Conservation (phyloP, 2,888 invertebrate genomes). For the Ypsolopha scabrella region DNA sequence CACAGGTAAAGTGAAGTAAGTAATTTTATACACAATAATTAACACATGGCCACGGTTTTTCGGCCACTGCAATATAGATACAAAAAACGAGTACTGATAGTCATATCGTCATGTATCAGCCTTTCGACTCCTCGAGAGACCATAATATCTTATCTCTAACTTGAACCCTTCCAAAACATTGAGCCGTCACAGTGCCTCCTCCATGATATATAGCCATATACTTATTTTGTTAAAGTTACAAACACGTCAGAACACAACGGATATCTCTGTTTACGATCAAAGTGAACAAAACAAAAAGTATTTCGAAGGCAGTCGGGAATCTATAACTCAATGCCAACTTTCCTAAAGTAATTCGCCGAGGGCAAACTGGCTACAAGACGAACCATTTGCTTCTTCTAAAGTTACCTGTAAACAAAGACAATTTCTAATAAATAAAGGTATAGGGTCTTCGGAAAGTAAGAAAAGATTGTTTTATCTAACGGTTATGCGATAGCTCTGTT, state of each 20-base stretch:
- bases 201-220: not conserved
- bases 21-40: too few species aligned
- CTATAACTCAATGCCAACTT: slow-evolving; percentile 69
- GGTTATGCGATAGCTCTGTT: too few species aligned
- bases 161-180: too few species aligned
- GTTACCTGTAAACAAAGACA: slow-evolving; percentile 61
- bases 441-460: too few species aligned
- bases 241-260: slow-evolving; percentile 31
- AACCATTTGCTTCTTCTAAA: slow-evolving; percentile 45
- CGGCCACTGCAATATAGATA: too few species aligned
- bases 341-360: slow-evolving; percentile 43
- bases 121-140: too few species aligned
- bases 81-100: too few species aligned
- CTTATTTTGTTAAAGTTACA: slow-evolving; percentile 5
- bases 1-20: too few species aligned
- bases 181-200: not conserved
- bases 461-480: too few species aligned
- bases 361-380: slow-evolving; percentile 41
- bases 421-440: slow-evolving; percentile 14
- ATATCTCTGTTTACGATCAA: slow-evolving; percentile 58
- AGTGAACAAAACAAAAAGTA: slow-evolving; percentile 63
- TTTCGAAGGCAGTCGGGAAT: slow-evolving; percentile 61
- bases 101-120: too few species aligned
- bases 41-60: too few species aligned
- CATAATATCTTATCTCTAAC: too few species aligned